phyloP scores from a whole-genome alignment of 2,888 invertebrate species.

The Lobophora halterata region DNA sequence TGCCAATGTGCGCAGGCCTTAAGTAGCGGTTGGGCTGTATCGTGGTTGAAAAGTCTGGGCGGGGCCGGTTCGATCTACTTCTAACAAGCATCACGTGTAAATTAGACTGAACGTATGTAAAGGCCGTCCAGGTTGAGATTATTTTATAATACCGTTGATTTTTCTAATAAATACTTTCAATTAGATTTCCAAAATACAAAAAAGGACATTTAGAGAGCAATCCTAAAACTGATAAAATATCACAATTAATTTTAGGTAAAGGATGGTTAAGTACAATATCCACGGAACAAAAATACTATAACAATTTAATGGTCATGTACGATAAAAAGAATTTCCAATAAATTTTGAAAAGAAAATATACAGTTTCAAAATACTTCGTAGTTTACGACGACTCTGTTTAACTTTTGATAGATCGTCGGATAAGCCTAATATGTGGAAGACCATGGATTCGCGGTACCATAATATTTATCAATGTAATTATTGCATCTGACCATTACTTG shows the following conservation, averaged over 20 bases:
- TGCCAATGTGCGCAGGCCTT: too few relatives aligned
- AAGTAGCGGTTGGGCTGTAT: too few relatives aligned
- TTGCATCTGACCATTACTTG: constrained; percentile 61
- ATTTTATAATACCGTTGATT: constrained; percentile 27
- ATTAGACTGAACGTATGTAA: constrained; percentile 10
- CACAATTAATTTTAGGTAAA: constrained; percentile 68
- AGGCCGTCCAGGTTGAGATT: constrained; percentile 23
- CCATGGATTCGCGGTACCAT: constrained; percentile 46
- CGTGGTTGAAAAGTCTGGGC: too few relatives aligned
- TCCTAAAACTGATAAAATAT: constrained; percentile 62
- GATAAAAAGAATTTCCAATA: constrained; percentile 30
- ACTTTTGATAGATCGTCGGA: constrained; percentile 35
- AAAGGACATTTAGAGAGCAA: constrained; percentile 63
- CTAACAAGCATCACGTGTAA: too few relatives aligned
- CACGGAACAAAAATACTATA: constrained; percentile 44
- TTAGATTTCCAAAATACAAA: constrained; percentile 31
- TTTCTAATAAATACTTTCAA: constrained; percentile 19
- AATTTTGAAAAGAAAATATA: constrained; percentile 22
- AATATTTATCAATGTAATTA: constrained; percentile 33
- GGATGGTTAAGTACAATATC: constrained; percentile 71
- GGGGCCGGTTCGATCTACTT: too few relatives aligned
- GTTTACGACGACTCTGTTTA: constrained; percentile 13
- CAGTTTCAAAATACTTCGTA: constrained; percentile 25
- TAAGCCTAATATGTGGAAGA: constrained; percentile 57
- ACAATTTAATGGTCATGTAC: constrained; percentile 61